These are phyloP conservation scores for Zaprionus africanus DNA, from an alignment of 1,140 invertebrate genomes.

Conservation along the genomic window DNA sequence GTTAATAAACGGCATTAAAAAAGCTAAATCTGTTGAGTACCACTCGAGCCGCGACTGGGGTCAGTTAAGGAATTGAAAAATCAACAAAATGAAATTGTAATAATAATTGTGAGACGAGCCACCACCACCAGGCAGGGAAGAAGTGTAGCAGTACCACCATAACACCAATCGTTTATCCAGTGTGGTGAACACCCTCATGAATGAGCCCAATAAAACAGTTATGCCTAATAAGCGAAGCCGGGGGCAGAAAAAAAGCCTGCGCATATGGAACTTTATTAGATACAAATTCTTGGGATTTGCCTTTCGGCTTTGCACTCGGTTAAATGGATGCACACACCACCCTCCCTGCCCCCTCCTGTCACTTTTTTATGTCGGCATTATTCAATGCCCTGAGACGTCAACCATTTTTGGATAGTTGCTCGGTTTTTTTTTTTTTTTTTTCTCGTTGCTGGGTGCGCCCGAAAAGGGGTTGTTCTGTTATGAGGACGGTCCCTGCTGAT, in stretches of 20 bases:
- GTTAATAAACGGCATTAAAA: slow-evolving; percentile 53
- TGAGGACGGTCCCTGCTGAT: slow-evolving; percentile 6
- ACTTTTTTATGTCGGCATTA: not conserved
- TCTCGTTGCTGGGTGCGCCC: slow-evolving; percentile 32
- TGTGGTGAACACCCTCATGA: slow-evolving; percentile 65
- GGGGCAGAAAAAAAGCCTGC: slow-evolving; percentile 14
- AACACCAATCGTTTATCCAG: slow-evolving; percentile 28
- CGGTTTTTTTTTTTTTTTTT: slow-evolving; percentile 43
- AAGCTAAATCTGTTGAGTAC: slow-evolving; percentile 41
- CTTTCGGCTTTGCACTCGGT: slow-evolving; percentile 23
- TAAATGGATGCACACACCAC: slow-evolving; percentile 15
- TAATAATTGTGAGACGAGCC: slow-evolving; percentile 53
- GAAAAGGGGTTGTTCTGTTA: slow-evolving; percentile 27
- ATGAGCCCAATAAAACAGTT: slow-evolving; percentile 70
- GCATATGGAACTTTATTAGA: slow-evolving; percentile 81
- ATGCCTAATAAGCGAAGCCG: slow-evolving; percentile 66
- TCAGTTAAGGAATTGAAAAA: slow-evolving; percentile 55
- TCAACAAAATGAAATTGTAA: slow-evolving; percentile 62
- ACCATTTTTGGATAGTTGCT: slow-evolving; percentile 73
- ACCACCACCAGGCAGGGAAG: slow-evolving; percentile 9
- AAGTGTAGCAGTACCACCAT: slow-evolving; percentile 7
- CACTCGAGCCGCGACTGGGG: slow-evolving; percentile 47
- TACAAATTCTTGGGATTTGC: slow-evolving; percentile 68
- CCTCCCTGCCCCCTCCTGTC: not conserved
- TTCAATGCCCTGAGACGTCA: slow-evolving; percentile 55